Base-by-base conservation (phyloP, 2,888 invertebrate genomes). In the Mactromeris polynyma region DNA sequence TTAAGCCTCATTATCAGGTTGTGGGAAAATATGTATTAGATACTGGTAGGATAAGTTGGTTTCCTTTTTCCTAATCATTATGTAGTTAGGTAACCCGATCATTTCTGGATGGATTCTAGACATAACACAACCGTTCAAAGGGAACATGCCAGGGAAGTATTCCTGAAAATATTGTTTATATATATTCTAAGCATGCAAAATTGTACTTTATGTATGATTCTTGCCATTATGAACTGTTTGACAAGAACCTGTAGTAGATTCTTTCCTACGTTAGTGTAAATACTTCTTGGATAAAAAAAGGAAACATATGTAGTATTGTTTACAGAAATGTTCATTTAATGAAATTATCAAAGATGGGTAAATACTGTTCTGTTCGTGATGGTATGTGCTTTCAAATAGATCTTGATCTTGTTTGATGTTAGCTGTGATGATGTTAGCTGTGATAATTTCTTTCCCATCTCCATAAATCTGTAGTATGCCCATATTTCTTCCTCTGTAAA, bases 11-110 rank as follows among this genome's bases (percentile, higher is more conserved):
- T 83, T 83, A 83, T 69, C 26, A 7, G 42, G 26, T 14, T 26
- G 40, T 58, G 31, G 64, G 83, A 69, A 83, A 83, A 83, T 69
- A 83, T 73, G 69, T 69, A 83, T 36, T 38, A 19, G 58, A 64
- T 31, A 38, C 21, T 42, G 64, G n/a, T 31, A 69, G 42, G 69
- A 64, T 26, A 82, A 73, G 64, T 73, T 69, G n/a, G 31, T 83
- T 83, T 42, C 83, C 64, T 31, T 69, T 69, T 40, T 83, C 31
- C 69, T 26, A 40, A 58, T 7, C 19, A 58, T 54, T 33, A 54
- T 81, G 81, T 81, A 81, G 81, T 46, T 26, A 33, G 36, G 73
- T 33, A 73, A 73, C 14, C 33, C 36, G 73, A 73, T 73, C 33
- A 36, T 33, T 73, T 73, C 73, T 73, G 31, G 33, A 73, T 73